Evolutionary conservation across 1,140 invertebrate species (phyloP).

Genomic region (Stegodyphus mimosarum): DNA sequence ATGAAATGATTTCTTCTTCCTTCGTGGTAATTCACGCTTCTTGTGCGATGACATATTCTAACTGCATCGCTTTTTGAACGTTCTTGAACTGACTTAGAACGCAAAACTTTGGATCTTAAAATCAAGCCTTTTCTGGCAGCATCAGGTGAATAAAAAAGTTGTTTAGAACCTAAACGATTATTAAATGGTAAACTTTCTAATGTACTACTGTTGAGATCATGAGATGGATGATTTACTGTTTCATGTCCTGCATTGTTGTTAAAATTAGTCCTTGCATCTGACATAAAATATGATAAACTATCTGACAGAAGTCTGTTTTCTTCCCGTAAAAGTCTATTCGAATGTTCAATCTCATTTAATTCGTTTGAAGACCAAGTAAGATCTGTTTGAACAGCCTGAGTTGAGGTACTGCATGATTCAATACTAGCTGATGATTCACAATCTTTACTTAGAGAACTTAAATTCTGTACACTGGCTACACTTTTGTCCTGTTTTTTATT

Average conservation of each 20-base stretch:
- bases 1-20: neutral
- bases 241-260: neutral
- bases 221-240: neutral
- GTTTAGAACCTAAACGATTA: neutral
- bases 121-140: neutral
- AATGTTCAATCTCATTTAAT: neutral
- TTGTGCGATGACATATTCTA: neutral
- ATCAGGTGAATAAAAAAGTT: neutral
- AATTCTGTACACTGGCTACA: too few species aligned
- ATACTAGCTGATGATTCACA: neutral
- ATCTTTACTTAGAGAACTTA: neutral
- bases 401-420: neutral
- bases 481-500: too few species aligned
- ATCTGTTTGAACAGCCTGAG: constrained; percentile 24
- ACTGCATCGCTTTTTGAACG: neutral
- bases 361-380: neutral
- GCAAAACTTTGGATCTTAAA: neutral
- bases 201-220: neutral
- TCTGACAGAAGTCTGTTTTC: constrained; percentile 30
- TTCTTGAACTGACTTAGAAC: constrained; percentile 40
- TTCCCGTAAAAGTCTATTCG: constrained; percentile 1
- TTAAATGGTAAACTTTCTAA: neutral
- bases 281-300: constrained; percentile 31
- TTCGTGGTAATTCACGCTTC: constrained; percentile 10
- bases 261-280: neutral